Base-by-base conservation (phyloP, 2,797 vertebrate genomes). In the Lerista edwardsae region DNA sequence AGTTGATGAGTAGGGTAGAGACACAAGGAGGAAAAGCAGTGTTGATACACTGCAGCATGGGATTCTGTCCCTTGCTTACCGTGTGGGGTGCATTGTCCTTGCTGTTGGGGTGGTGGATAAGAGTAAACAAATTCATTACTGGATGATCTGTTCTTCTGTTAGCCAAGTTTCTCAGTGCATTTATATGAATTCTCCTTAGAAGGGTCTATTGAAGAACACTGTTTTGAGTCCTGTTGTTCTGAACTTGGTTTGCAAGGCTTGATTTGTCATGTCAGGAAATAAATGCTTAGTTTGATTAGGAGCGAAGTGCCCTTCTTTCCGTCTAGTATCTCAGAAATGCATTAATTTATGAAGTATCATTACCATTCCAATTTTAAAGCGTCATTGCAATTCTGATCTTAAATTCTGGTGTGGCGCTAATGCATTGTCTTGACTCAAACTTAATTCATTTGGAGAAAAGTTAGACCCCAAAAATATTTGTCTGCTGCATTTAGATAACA, bases 401-500 rank as follows among this genome's bases (percentile, higher is more conserved):
- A 12, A 71, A 61, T 15, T 6, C 25, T 62, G 71, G 75, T 29
- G 36, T 11, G n/a, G 47, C 59, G 64, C 21, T 59, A 47, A 68
- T 29, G 36, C 36, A 80, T 84, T 44, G 57, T 67, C 14, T 71
- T 79, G 57, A 8, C 59, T 90, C 41, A 36, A 62, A 7, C 75
- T 90, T 11, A 1, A 82, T 88, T 89, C 80, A 1, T 76, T 85
- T 89, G 76, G 14, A 65, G 87, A 85, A 80, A 36, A 64, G 68
- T n/a, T 57, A 75, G 91, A 75, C 83, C n/a, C n/a, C n/a, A n/a
- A 86, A 92, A 15, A 55, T 2, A 55, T 55, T 55, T 90, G 88
- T 85, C 83, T 79, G 34, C 89, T 88, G 80, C 44, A 83, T 73
- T 80, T 86, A 86, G 91, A 91, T 86, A 89, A 94, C 92, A 78